Evolutionary conservation across 2,888 invertebrate genomes (phyloP).

Genomic region (Lasius platythorax): DNA sequence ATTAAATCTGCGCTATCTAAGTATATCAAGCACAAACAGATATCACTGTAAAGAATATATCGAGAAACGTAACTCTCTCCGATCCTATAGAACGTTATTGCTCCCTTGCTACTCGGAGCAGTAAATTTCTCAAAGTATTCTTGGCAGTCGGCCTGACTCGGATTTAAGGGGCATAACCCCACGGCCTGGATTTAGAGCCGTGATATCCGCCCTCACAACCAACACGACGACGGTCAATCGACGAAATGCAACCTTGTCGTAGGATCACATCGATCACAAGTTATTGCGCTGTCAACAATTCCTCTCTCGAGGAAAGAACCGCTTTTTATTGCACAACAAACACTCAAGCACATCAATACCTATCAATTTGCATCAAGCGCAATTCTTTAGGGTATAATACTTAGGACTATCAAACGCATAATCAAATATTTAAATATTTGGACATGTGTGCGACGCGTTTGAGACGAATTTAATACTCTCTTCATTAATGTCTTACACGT

Average conservation of each 20-base stretch:
- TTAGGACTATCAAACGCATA: background rate
- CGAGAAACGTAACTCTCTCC: slow-evolving; percentile 35
- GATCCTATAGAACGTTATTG: slow-evolving; percentile 36
- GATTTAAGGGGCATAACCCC: slow-evolving; percentile 52
- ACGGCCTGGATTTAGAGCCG: slow-evolving; percentile 43
- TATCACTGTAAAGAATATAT: slow-evolving; percentile 38
- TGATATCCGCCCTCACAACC: slow-evolving; percentile 23
- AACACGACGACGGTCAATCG: slow-evolving; percentile 20
- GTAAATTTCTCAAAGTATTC: slow-evolving; percentile 56
- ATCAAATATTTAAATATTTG: background rate
- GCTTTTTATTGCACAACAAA: background rate
- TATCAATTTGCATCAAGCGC: background rate
- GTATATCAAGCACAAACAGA: slow-evolving; percentile 39
- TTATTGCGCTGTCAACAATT: slow-evolving; percentile 19
- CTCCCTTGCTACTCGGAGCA: slow-evolving; percentile 53
- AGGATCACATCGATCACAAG: slow-evolving; percentile 5
- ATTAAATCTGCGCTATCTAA: slow-evolving; percentile 7
- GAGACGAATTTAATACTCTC: background rate
- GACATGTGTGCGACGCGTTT: background rate
- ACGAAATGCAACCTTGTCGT: slow-evolving; percentile 20
- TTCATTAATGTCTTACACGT: background rate
- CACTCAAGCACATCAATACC: background rate
- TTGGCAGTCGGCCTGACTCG: slow-evolving; percentile 51
- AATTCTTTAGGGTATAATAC: background rate
- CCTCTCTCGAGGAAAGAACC: background rate